Conservation (phyloP, 2,113 vertebrate genomes). For the Pleuronectes platessa region DNA sequence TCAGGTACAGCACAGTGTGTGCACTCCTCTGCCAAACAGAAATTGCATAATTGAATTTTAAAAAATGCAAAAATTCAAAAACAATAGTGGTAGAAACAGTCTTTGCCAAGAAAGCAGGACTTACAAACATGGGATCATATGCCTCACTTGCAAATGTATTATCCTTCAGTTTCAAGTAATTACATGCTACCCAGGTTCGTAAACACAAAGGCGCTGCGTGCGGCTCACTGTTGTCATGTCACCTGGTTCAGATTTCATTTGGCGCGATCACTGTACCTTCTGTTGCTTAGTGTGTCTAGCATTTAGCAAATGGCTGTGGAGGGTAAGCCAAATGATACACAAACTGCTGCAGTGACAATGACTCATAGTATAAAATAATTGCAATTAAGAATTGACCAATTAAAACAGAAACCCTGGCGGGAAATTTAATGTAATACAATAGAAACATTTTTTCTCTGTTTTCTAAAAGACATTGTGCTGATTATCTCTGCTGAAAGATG, state of each 20-base stretch:
- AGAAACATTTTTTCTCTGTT: slow-evolving; percentile 6
- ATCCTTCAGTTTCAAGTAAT: slow-evolving; percentile 38
- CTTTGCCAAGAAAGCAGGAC: slow-evolving; percentile 1
- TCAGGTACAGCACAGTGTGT: slow-evolving; percentile 39
- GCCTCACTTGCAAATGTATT: slow-evolving; percentile 36
- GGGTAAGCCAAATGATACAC: slow-evolving; percentile 4
- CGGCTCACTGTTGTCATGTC: slow-evolving; percentile 35
- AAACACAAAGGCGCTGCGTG: slow-evolving; percentile 36
- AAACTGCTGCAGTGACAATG: not conserved
- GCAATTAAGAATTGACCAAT: not conserved
- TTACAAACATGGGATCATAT: slow-evolving; percentile 22
- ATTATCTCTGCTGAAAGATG: not conserved
- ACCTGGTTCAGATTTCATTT: slow-evolving; percentile 41
- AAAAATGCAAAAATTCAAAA: slow-evolving; percentile 36
- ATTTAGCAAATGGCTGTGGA: slow-evolving; percentile 17
- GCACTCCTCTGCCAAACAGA: slow-evolving; percentile 30
- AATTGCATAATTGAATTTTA: slow-evolving; percentile 21
- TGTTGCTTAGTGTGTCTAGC: slow-evolving; percentile 2
- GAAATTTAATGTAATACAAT: not conserved
- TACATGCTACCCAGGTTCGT: slow-evolving; percentile 24
- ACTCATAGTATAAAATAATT: not conserved
- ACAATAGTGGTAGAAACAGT: slow-evolving; percentile 7
- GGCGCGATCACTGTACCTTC: slow-evolving; percentile 6
- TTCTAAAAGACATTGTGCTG: not conserved
- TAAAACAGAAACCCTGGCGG: not conserved